Conservation (phyloP, 35 echinoderm and acorn worm genomes). For the Acanthaster planci region DNA sequence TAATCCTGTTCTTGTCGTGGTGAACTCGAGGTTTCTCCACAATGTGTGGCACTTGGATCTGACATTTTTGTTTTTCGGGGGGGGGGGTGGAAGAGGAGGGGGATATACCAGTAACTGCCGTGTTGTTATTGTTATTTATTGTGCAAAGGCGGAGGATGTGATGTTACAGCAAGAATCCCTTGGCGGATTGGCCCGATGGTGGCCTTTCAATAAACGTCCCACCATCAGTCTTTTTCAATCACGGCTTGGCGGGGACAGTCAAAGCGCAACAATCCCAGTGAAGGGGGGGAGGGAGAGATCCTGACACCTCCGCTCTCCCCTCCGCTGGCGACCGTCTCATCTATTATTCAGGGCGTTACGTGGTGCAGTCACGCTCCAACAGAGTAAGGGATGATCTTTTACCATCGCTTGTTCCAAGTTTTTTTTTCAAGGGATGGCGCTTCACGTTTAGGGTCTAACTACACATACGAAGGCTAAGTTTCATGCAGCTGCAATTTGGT, state of each 20-base stretch:
- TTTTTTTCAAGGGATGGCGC: not conserved
- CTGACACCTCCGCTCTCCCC: not conserved
- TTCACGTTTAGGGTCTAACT: not conserved
- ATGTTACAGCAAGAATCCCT: not conserved
- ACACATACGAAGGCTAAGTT: too few relatives aligned
- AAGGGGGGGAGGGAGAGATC: not conserved
- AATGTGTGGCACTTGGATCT: too few relatives aligned
- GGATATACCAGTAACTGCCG: too few relatives aligned
- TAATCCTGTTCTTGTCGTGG: too few relatives aligned
- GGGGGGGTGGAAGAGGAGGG: too few relatives aligned
- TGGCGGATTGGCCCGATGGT: too few relatives aligned
- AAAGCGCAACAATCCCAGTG: not conserved
- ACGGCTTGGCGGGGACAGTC: not conserved
- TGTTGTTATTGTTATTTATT: not conserved
- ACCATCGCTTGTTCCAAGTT: not conserved
- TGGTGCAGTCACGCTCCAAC: not conserved
- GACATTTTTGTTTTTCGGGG: too few relatives aligned
- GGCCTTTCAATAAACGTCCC: too few relatives aligned
- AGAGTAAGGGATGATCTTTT: not conserved
- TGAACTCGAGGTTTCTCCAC: too few relatives aligned
- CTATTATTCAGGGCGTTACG: constrained; percentile 9
- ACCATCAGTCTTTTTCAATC: constrained; percentile 29
- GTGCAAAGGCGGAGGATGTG: not conserved
- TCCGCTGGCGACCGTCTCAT: not conserved
- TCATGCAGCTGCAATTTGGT: too few relatives aligned